A percentile compares a stretch with the other conserved stretches of the same genome.
These are phyloP conservation scores for Acheta domesticus DNA, from an alignment of 2,888 invertebrate species.

Conservation along the genomic window DNA sequence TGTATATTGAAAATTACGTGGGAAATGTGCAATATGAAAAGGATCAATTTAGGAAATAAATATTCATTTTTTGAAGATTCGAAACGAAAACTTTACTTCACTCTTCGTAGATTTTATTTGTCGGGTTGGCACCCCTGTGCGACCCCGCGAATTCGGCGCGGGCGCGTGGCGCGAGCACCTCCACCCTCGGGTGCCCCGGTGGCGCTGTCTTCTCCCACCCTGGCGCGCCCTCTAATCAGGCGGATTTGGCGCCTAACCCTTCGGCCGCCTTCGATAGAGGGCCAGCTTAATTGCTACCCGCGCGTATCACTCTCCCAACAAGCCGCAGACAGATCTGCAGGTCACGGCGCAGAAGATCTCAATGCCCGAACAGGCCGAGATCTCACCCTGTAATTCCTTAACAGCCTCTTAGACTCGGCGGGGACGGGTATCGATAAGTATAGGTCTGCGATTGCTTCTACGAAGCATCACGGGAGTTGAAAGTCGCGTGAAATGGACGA, in stretches of 20 bases:
- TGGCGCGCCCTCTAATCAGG: background rate
- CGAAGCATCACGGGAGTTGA: background rate
- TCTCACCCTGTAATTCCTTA: slow-evolving; percentile 3
- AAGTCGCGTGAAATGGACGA: background rate
- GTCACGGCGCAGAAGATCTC: background rate
- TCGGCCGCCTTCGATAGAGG: background rate
- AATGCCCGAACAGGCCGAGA: background rate
- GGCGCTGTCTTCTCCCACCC: background rate
- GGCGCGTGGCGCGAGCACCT: background rate
- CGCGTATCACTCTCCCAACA: background rate
- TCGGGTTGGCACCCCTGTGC: too few relatives aligned
- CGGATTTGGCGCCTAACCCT: background rate
- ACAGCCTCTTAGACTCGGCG: background rate
- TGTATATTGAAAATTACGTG: too few relatives aligned
- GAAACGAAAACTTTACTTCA: too few relatives aligned
- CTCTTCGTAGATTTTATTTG: too few relatives aligned
- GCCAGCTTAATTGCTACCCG: background rate
- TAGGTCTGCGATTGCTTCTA: background rate
- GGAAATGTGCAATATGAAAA: too few relatives aligned
- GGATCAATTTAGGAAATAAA: too few relatives aligned
- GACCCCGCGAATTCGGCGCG: too few relatives aligned
- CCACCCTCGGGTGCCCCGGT: background rate
- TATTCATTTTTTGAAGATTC: too few relatives aligned
- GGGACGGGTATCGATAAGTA: background rate
- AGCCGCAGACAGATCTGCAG: slow-evolving; percentile 9